These are phyloP conservation scores for Microtus oregoni DNA, from an alignment of 2,113 vertebrate genomes.

Conservation along the genomic window DNA sequence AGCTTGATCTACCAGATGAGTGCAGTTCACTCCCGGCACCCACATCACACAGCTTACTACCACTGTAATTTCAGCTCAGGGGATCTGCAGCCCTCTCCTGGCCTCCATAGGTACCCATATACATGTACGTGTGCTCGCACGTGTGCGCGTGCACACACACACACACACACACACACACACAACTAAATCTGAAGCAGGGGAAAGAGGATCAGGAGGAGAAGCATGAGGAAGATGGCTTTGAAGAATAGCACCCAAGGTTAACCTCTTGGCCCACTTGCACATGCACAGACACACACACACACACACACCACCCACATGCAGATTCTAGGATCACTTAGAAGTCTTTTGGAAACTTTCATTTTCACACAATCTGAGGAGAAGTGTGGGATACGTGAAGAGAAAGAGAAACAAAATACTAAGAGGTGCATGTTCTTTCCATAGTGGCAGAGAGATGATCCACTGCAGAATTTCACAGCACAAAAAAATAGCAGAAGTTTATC, in stretches of 20 bases:
- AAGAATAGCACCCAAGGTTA: neutral
- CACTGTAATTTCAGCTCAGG: neutral
- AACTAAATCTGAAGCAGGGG: neutral
- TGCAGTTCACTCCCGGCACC: too few species aligned
- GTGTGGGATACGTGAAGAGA: neutral
- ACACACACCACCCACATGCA: neutral
- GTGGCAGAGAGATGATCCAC: neutral
- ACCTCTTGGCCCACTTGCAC: neutral
- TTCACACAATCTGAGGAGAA: neutral
- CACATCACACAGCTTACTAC: neutral
- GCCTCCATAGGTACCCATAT: neutral
- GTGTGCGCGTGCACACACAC: too few species aligned
- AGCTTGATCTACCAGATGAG: neutral
- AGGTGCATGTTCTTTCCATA: fast-evolving
- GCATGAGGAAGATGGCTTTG: neutral
- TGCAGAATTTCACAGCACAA: neutral
- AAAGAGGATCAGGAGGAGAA: neutral
- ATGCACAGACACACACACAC: too few species aligned
- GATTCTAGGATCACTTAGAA: neutral
- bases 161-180: neutral
- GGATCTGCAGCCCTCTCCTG: neutral
- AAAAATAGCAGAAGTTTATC: neutral
- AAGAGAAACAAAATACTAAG: neutral
- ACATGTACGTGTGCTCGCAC: too few species aligned
- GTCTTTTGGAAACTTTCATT: neutral